These are phyloP conservation scores for Thalassoma bifasciatum DNA, from an alignment of 2,113 vertebrate genomes.

Conservation along the genomic window DNA sequence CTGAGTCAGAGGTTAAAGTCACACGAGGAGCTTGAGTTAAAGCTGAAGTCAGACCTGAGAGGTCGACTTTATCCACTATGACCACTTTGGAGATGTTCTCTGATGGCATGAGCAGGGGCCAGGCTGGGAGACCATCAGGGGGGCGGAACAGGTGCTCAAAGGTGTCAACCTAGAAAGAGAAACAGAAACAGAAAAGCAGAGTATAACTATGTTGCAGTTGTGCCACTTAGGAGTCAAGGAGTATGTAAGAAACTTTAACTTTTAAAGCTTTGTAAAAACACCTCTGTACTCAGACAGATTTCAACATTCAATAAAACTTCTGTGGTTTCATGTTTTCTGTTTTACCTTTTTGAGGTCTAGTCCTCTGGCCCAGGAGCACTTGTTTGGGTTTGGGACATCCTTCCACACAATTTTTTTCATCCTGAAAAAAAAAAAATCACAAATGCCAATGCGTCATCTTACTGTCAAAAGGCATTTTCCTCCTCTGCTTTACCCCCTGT, in stretches of 20 bases:
- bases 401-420: conserved; percentile 94
- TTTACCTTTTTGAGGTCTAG: conserved; percentile 93
- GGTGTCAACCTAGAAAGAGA: conserved; percentile 84
- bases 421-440: conserved; percentile 80
- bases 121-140: conserved; percentile 79
- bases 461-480: not conserved
- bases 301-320: not conserved
- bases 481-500: conserved; percentile 3
- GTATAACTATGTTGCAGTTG: not conserved
- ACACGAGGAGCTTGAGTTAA: conserved; percentile 43
- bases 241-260: too few species aligned
- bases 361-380: conserved; percentile 96
- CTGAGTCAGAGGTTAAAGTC: conserved; percentile 5
- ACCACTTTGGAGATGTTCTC: conserved; percentile 89
- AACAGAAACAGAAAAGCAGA: not conserved
- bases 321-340: not conserved
- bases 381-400: conserved; percentile 94
- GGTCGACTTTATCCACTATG: conserved; percentile 77
- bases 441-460: conserved; percentile 5
- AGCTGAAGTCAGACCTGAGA: conserved; percentile 51
- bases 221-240: too few species aligned
- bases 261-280: too few species aligned
- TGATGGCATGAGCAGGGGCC: conserved; percentile 87
- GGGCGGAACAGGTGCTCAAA: conserved; percentile 89
- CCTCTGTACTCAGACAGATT: too few species aligned